Conservation (phyloP, 2,888 invertebrate genomes). For the Apodemia mormo region DNA sequence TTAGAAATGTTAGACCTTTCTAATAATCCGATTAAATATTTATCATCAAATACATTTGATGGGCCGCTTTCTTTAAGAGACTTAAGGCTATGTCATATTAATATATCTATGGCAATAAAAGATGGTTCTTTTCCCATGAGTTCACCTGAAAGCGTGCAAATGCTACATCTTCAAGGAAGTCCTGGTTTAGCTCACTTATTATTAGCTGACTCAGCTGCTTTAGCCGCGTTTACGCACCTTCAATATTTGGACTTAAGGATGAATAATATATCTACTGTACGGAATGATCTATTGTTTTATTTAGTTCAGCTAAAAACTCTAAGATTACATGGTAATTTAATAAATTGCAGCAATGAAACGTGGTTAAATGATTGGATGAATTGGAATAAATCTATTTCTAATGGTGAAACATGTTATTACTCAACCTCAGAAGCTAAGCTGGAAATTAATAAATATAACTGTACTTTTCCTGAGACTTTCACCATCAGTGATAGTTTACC, state of each 20-base stretch:
- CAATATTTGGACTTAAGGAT: conserved; percentile 87
- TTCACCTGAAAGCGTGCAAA: conserved; percentile 86
- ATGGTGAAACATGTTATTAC: conserved; percentile 70
- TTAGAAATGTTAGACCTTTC: conserved; percentile 92
- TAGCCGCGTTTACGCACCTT: conserved; percentile 86
- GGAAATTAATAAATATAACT: conserved; percentile 72
- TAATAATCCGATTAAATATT: conserved; percentile 86
- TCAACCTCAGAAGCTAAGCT: conserved; percentile 68
- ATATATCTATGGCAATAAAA: conserved; percentile 79
- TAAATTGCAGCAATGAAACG: conserved; percentile 85
- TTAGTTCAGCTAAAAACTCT: conserved; percentile 86
- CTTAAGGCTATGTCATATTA: conserved; percentile 86
- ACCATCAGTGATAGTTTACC: conserved; percentile 76
- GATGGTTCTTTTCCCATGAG: conserved; percentile 87
- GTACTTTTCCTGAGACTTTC: conserved; percentile 76
- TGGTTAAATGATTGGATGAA: conserved; percentile 87
- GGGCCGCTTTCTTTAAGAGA: conserved; percentile 85
- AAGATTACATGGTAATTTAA: conserved; percentile 85
- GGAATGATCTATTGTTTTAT: conserved; percentile 85
- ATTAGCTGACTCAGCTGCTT: conserved; percentile 86
- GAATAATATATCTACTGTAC: conserved; percentile 78
- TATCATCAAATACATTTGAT: conserved; percentile 85
- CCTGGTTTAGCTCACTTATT: conserved; percentile 86
- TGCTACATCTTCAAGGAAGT: conserved; percentile 88
- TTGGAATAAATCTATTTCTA: conserved; percentile 65